Conservation (phyloP, 1,140 invertebrate species). For the Propsilocerus akamusi region DNA sequence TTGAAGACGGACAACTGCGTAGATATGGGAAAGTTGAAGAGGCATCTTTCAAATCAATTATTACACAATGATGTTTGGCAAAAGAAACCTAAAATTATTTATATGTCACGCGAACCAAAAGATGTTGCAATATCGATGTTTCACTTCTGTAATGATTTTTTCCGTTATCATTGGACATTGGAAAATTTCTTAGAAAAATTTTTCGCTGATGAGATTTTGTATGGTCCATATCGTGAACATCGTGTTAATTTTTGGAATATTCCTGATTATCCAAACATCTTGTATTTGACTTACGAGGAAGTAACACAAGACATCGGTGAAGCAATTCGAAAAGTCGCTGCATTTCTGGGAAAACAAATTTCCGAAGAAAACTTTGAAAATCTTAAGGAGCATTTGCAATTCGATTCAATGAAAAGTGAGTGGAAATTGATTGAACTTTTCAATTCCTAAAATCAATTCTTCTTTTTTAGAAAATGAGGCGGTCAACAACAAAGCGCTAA, state of each 20-base stretch:
- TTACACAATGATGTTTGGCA: no score
- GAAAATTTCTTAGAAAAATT: slow-evolving; percentile 43
- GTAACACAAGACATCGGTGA: slow-evolving; percentile 41
- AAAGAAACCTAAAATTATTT: slow-evolving; percentile 48
- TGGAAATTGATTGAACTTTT: no score
- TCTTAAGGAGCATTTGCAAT: slow-evolving; percentile 40
- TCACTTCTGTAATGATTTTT: slow-evolving; percentile 42
- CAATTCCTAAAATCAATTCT: no score
- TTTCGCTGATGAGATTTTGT: slow-evolving; percentile 33
- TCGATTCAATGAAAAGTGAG: slow-evolving; percentile 50
- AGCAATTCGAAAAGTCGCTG: slow-evolving; percentile 33
- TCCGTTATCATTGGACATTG: slow-evolving; percentile 39
- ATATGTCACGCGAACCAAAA: slow-evolving; percentile 62
- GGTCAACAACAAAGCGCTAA: slow-evolving; percentile 51
- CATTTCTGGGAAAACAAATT: slow-evolving; percentile 34
- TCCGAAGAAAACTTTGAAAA: slow-evolving; percentile 27
- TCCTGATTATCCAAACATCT: slow-evolving; percentile 30
- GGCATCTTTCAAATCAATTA: no score
- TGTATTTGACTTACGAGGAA: slow-evolving; percentile 44
- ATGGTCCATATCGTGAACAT: slow-evolving; percentile 38
- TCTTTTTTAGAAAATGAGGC: no score
- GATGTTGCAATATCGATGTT: slow-evolving; percentile 66
- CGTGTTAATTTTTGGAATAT: slow-evolving; percentile 35
- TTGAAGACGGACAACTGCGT: neutral
- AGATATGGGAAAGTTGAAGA: slow-evolving; percentile 24